These are phyloP conservation scores for Drosophila helvetica DNA, from an alignment of 2,888 invertebrate species.

Conservation along the genomic window DNA sequence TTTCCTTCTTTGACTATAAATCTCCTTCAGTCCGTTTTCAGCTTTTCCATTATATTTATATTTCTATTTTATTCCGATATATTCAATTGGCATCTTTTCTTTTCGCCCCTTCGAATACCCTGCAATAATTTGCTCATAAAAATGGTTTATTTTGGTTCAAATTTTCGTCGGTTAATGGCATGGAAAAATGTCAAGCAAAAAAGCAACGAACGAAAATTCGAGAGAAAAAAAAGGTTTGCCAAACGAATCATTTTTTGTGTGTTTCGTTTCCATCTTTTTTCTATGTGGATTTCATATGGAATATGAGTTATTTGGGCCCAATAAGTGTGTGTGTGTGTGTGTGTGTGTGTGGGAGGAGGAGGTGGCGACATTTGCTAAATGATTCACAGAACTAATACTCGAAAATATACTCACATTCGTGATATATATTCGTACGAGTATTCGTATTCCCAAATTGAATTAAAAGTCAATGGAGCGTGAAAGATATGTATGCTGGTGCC, in stretches of 20 bases:
- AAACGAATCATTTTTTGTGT: slow-evolving; percentile 35
- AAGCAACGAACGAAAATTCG: not conserved
- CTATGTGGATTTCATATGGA: slow-evolving; percentile 13
- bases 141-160: slow-evolving; percentile 52
- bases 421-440: not conserved
- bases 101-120: not conserved
- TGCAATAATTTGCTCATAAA: slow-evolving; percentile 23
- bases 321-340: slow-evolving; percentile 2
- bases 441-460: slow-evolving; percentile 26
- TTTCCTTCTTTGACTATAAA: too few species aligned
- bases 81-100: too few species aligned
- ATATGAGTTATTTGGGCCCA: slow-evolving; percentile 38
- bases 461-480: slow-evolving; percentile 42
- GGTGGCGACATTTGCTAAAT: slow-evolving; percentile 46
- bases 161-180: slow-evolving; percentile 67
- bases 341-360: slow-evolving; percentile 27
- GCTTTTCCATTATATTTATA: not conserved
- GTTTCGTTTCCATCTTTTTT: not conserved
- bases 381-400: slow-evolving; percentile 35
- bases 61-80: not conserved
- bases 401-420: not conserved
- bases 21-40: not conserved
- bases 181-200: slow-evolving; percentile 68
- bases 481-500: slow-evolving; percentile 12
- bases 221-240: slow-evolving; percentile 37